A percentile compares a stretch with the other conserved stretches of the same genome.
phyloP scores from a whole-genome alignment of 2,113 vertebrate species.

The Xiphias gladius region DNA sequence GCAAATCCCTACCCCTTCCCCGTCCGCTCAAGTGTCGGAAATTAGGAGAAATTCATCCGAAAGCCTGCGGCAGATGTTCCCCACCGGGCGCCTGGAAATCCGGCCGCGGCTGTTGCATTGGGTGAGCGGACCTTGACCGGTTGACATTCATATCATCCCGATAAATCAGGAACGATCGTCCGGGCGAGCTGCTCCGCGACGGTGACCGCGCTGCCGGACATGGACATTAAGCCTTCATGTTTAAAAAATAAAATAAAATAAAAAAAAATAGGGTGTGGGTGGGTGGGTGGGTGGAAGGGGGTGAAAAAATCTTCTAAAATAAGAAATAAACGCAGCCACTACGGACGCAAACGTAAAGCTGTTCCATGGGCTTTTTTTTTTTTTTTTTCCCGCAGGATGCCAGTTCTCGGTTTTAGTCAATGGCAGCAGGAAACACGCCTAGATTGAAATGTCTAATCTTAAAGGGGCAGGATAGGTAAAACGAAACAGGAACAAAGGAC shows the following conservation, averaged over 20 bases:
- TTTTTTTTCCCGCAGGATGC: conserved; percentile 71
- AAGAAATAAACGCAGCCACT: conserved; percentile 10
- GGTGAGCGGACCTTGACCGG: conserved; percentile 80
- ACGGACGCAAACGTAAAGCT: conserved; percentile 8
- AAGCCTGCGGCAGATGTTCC: conserved; percentile 62
- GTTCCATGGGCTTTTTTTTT: conserved; percentile 45
- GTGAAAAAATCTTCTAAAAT: neutral
- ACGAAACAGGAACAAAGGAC: conserved; percentile 75
- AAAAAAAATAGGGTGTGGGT: too few relatives aligned
- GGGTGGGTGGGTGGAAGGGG: too few relatives aligned
- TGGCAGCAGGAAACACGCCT: conserved; percentile 88
- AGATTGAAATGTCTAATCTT: conserved; percentile 82
- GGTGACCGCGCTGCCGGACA: neutral
- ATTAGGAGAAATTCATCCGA: conserved; percentile 41
- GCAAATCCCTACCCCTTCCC: conserved; percentile 21
- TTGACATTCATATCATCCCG: conserved; percentile 80
- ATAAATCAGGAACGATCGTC: conserved; percentile 42
- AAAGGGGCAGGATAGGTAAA: conserved; percentile 83
- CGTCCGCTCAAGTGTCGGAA: neutral
- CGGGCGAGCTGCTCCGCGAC: neutral
- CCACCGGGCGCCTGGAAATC: conserved; percentile 34
- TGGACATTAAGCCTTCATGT: neutral
- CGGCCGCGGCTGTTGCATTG: conserved; percentile 54
- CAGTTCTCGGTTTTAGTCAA: conserved; percentile 77
- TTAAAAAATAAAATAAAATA: neutral